phyloP scores from a whole-genome alignment of 1,140 invertebrate species.

The Philotrypesis tridentata region DNA sequence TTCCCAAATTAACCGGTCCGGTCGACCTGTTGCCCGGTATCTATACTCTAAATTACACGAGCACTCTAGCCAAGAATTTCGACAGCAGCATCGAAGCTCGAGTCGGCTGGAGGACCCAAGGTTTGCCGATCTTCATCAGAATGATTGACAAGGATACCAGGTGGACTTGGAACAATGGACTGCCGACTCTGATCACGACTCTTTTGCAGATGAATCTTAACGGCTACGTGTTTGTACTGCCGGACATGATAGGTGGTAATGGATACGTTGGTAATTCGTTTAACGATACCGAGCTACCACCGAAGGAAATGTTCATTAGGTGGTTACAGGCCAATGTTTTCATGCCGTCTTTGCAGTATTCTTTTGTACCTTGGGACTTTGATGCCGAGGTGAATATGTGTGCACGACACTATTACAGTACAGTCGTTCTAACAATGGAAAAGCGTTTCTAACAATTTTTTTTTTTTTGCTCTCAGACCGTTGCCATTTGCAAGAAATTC shows the following conservation, averaged over 20 bases:
- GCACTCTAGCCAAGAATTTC: constrained; percentile 77
- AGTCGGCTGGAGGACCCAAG: constrained; percentile 80
- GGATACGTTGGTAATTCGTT: constrained; percentile 78
- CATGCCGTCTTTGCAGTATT: constrained; percentile 92
- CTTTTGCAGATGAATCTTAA: constrained; percentile 86
- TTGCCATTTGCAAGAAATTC: constrained; percentile 79
- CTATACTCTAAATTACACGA: constrained; percentile 79
- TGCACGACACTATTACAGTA: not conserved
- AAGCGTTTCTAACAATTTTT: no score
- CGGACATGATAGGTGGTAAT: constrained; percentile 95
- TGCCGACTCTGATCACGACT: constrained; percentile 86
- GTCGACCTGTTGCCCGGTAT: constrained; percentile 75
- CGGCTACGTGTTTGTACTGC: constrained; percentile 89
- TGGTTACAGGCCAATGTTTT: constrained; percentile 93
- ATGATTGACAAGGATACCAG: constrained; percentile 91
- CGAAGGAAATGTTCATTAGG: constrained; percentile 89
- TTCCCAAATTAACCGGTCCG: constrained; percentile 72
- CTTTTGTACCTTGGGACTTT: constrained; percentile 90
- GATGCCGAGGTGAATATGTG: constrained; percentile 78
- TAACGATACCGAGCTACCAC: constrained; percentile 70
- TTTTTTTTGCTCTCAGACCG: constrained; percentile 69
- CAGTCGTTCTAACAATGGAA: no score
- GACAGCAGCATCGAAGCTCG: constrained; percentile 84
- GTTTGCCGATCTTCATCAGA: constrained; percentile 87
- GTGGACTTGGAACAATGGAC: constrained; percentile 87